A percentile compares a stretch with the other conserved stretches of the same genome.
phyloP scores from a whole-genome alignment of 2,888 invertebrate species.

The Drosophila kanekoi region DNA sequence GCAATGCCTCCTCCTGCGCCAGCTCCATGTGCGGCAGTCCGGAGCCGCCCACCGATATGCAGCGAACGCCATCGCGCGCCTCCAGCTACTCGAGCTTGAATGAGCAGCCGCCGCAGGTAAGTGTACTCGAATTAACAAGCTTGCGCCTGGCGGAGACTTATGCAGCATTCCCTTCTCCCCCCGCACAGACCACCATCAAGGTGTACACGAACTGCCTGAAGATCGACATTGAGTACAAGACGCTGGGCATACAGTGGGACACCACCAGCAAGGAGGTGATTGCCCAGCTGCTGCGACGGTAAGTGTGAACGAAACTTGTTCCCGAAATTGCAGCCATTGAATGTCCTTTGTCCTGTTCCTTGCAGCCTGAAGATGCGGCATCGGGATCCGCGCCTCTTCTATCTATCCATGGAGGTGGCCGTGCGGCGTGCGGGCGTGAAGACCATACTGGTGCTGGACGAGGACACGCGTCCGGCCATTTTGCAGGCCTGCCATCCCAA shows the following conservation, averaged over 20 bases:
- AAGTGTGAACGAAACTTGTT: slow-evolving; percentile 68
- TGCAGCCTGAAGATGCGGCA: slow-evolving; percentile 91
- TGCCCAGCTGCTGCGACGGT: slow-evolving; percentile 93
- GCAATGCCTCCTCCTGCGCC: slow-evolving; percentile 87
- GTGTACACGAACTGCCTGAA: slow-evolving; percentile 95
- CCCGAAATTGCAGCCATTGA: too few species aligned
- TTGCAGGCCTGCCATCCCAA: slow-evolving; percentile 97
- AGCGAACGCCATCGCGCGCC: slow-evolving; percentile 88
- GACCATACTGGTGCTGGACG: slow-evolving; percentile 93
- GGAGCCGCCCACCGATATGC: slow-evolving; percentile 86
- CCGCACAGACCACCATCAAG: slow-evolving; percentile 92
- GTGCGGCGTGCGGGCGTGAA: slow-evolving; percentile 93
- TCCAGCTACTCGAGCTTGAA: slow-evolving; percentile 89
- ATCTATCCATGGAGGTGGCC: slow-evolving; percentile 97
- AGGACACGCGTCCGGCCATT: slow-evolving; percentile 95
- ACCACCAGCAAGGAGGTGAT: slow-evolving; percentile 96
- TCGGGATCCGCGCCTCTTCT: slow-evolving; percentile 96
- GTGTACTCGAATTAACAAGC: not conserved
- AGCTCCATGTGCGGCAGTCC: slow-evolving; percentile 88
- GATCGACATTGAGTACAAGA: slow-evolving; percentile 98
- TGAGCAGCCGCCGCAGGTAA: slow-evolving; percentile 86
- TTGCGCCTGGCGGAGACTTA: not conserved
- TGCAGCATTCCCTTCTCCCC: not conserved
- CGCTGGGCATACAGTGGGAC: slow-evolving; percentile 94
- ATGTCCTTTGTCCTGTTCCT: not conserved